Conservation (phyloP, 1,140 invertebrate genomes). For the Solenopsis invicta region DNA sequence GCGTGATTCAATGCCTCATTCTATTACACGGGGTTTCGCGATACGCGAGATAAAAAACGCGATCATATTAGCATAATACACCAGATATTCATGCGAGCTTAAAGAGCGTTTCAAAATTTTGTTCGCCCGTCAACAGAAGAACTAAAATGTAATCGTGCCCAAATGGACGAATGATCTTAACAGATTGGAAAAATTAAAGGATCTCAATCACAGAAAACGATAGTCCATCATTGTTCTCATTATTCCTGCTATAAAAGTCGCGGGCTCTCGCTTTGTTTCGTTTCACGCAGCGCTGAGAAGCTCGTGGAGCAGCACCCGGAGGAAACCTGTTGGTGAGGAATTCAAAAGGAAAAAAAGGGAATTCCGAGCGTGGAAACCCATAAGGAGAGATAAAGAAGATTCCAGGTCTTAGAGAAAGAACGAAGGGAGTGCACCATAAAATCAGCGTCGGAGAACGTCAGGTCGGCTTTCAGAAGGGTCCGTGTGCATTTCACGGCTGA, state of each 20-base stretch:
- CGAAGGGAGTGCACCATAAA: conserved; percentile 34
- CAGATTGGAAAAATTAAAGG: conserved; percentile 10
- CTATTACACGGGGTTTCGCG: neutral
- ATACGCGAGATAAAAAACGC: conserved; percentile 8
- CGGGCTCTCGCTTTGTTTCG: conserved; percentile 23
- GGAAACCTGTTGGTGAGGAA: conserved; percentile 68
- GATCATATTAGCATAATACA: conserved; percentile 37
- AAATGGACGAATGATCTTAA: neutral
- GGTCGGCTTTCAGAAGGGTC: conserved; percentile 22
- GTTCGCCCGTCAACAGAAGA: neutral
- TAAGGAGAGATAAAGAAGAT: conserved; percentile 49
- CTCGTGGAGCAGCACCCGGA: conserved; percentile 13
- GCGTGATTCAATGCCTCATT: conserved; percentile 12
- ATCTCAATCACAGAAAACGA: neutral
- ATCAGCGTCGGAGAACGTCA: conserved; percentile 6
- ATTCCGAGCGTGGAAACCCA: conserved; percentile 43
- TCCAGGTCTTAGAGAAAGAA: conserved; percentile 34
- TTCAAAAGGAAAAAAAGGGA: conserved; percentile 61
- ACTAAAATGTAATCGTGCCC: neutral
- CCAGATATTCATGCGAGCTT: neutral
- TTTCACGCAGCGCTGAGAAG: conserved; percentile 10
- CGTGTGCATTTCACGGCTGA: conserved; percentile 25
- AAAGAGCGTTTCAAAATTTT: conserved; percentile 2
- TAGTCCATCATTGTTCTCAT: neutral
- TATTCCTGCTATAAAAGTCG: conserved; percentile 17